Percentiles rank a stretch among this genome's conserved stretches.
Conservation (phyloP, 2,797 vertebrate species). For the Dryobates pubescens region DNA sequence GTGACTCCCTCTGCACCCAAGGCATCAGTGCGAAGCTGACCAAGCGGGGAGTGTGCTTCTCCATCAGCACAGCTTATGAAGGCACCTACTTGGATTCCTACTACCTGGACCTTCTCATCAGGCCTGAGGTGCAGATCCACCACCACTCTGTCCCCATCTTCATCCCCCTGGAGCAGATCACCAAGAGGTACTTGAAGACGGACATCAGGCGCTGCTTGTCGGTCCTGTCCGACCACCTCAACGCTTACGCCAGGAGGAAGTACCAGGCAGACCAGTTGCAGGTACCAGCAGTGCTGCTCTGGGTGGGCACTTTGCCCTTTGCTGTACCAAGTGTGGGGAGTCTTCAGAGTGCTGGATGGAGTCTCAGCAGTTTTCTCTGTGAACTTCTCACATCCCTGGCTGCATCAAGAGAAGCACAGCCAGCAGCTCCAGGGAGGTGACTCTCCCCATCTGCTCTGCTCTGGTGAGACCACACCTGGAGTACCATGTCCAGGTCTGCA, state of each 20-base stretch:
- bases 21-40: conserved; percentile 76
- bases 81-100: conserved; percentile 85
- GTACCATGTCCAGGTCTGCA: too few relatives aligned
- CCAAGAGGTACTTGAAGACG: conserved; percentile 75
- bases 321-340: neutral
- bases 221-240: conserved; percentile 81
- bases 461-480: too few relatives aligned
- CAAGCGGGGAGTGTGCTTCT: conserved; percentile 78
- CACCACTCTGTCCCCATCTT: conserved; percentile 87
- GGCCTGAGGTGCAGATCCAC: conserved; percentile 74
- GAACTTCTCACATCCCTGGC: neutral
- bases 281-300: conserved; percentile 71
- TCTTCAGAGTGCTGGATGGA: too few relatives aligned
- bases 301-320: neutral
- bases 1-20: neutral
- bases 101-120: conserved; percentile 82
- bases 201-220: conserved; percentile 82
- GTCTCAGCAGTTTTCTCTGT: neutral
- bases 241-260: conserved; percentile 84
- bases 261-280: conserved; percentile 86
- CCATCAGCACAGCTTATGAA: conserved; percentile 84
- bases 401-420: too few relatives aligned
- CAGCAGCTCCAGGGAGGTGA: too few relatives aligned
- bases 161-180: conserved; percentile 83
- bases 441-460: too few relatives aligned